Conservation (phyloP, 1,140 invertebrate species). For the Megalopta genalis region DNA sequence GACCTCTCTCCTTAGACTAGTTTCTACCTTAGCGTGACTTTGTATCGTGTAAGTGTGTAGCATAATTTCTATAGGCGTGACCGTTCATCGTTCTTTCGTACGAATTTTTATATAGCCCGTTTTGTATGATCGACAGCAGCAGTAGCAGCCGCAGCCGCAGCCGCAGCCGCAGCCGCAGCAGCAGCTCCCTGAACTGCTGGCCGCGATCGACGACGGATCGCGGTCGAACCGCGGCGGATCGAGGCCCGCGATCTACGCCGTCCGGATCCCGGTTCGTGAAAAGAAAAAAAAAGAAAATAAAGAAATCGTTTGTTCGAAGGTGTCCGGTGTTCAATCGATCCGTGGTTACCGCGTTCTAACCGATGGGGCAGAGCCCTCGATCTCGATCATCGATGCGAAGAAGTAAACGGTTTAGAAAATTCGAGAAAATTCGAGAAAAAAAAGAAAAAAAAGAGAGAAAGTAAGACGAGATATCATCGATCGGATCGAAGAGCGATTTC, state of each 20-base stretch:
- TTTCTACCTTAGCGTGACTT: constrained; percentile 47
- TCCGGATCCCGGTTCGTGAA: not conserved
- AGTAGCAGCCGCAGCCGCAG: no score
- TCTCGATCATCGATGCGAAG: not conserved
- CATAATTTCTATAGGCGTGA: constrained; percentile 45
- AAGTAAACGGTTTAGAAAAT: no score
- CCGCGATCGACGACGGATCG: constrained; percentile 7
- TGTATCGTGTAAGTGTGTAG: constrained; percentile 55
- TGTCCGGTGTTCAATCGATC: not conserved
- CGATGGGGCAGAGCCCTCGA: not conserved
- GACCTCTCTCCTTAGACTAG: constrained; percentile 36
- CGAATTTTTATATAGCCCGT: constrained; percentile 59
- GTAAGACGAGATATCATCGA: no score
- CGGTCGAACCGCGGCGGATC: constrained; percentile 2
- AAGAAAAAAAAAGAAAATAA: no score
- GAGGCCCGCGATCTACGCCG: not conserved
- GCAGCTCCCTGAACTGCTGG: not conserved
- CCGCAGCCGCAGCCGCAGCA: not conserved
- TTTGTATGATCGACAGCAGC: constrained; percentile 47
- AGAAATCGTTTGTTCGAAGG: not conserved
- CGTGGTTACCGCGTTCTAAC: not conserved
- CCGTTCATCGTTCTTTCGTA: constrained; percentile 56
- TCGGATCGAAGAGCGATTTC: not conserved
- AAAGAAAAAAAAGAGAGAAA: not conserved
- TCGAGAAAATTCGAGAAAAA: not conserved